Percentiles rank a stretch among this genome's conserved stretches.
phyloP scores from a whole-genome alignment of 1,140 invertebrate species.

The Drosophila orena region DNA sequence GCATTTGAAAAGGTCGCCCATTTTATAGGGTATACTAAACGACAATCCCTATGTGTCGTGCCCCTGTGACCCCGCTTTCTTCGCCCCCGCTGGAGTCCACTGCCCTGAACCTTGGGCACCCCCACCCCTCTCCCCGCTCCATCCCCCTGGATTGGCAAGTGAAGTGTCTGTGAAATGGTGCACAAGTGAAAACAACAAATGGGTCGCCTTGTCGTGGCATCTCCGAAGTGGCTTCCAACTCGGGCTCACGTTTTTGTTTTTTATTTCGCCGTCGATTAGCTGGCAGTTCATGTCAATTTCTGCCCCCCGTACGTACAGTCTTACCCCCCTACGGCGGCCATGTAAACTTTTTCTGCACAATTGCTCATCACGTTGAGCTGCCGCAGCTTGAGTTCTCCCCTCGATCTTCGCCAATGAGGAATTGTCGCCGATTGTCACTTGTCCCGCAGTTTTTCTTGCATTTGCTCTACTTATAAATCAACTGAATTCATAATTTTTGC shows the following conservation, averaged over 20 bases:
- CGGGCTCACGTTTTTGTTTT: constrained; percentile 49
- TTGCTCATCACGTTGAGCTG: constrained; percentile 68
- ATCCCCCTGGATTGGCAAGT: constrained; percentile 36
- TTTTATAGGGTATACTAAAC: constrained; percentile 11
- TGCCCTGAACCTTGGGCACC: neutral
- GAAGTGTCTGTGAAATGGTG: constrained; percentile 76
- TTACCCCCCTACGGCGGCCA: constrained; percentile 13
- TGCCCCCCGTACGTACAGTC: constrained; percentile 26
- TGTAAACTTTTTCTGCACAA: constrained; percentile 64
- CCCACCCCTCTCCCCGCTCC: neutral
- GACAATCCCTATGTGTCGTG: constrained; percentile 25
- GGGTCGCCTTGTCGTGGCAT: constrained; percentile 71
- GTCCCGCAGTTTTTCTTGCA: constrained; percentile 15
- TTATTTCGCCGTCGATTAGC: constrained; percentile 70
- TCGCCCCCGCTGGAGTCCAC: constrained; percentile 4
- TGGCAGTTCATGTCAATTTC: constrained; percentile 74
- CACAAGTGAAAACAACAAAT: constrained; percentile 82
- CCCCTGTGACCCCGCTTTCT: constrained; percentile 2
- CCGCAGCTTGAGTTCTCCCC: constrained; percentile 9
- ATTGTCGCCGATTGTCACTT: constrained; percentile 74
- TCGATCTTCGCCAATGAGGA: constrained; percentile 49
- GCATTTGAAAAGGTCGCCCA: neutral
- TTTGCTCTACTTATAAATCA: constrained; percentile 67
- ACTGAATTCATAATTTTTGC: constrained; percentile 67
- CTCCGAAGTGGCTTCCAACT: constrained; percentile 33